A percentile compares a stretch with the other conserved stretches of the same genome.
These are phyloP conservation scores for Reticulitermes speratus DNA, from an alignment of 1,140 invertebrate species.

Conservation along the genomic window DNA sequence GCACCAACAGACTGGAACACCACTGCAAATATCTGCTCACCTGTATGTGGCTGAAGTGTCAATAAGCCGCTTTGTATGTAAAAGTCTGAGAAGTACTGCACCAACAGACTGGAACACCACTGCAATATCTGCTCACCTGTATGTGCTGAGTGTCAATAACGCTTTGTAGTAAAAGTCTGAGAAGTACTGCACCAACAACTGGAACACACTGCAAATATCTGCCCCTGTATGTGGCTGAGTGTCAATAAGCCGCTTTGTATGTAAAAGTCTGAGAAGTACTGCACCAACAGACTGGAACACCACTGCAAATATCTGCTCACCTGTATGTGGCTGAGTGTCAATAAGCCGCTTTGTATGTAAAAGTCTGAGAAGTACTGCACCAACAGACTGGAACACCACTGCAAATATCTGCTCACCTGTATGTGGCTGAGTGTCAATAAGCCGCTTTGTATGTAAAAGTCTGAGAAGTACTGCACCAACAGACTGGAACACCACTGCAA, in stretches of 20 bases:
- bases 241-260: constrained; percentile 66
- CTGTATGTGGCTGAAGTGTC: constrained; percentile 83
- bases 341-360: constrained; percentile 56
- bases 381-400: too few relatives aligned
- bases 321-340: constrained; percentile 83
- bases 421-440: constrained; percentile 83
- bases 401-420: constrained; percentile 56
- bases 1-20: too few relatives aligned
- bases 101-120: too few relatives aligned
- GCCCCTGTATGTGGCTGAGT: constrained; percentile 77
- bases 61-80: constrained; percentile 60
- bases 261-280: too few relatives aligned
- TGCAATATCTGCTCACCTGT: constrained; percentile 56
- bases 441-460: constrained; percentile 46
- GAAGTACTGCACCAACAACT: too few relatives aligned
- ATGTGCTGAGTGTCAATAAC: constrained; percentile 82
- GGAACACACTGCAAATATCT: too few relatives aligned
- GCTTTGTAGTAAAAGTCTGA: too few relatives aligned
- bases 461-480: too few relatives aligned
- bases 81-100: too few relatives aligned
- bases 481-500: too few relatives aligned
- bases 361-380: too few relatives aligned
- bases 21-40: constrained; percentile 47
- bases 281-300: too few relatives aligned
- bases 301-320: constrained; percentile 47